Conservation (phyloP, 2,888 invertebrate species). For the Epirrita christyi region DNA sequence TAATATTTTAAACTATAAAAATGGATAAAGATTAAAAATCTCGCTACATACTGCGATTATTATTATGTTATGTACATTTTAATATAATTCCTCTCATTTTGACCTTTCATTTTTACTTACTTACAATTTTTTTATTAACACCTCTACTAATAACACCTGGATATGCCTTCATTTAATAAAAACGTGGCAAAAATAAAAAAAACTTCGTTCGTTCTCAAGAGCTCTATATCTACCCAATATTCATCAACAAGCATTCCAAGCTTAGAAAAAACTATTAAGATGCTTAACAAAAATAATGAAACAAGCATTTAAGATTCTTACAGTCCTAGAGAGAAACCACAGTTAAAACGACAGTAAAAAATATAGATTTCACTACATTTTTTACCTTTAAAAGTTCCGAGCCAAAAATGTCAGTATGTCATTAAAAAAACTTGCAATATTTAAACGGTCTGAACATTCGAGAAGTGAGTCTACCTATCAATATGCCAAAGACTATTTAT, state of each 20-base stretch:
- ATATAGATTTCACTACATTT: conserved; percentile 60
- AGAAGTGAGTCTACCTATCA: too few species aligned
- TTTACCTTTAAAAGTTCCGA: conserved; percentile 29
- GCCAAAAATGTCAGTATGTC: conserved; percentile 5
- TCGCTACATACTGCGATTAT: conserved; percentile 60
- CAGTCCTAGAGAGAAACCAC: conserved; percentile 31
- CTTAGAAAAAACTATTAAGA: conserved; percentile 54
- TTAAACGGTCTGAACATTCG: not conserved
- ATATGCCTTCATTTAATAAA: conserved; percentile 67
- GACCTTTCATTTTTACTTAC: conserved; percentile 79
- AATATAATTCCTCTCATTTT: conserved; percentile 83
- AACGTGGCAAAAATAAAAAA: conserved; percentile 37
- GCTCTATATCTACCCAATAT: not conserved
- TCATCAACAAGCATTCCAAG: conserved; percentile 31
- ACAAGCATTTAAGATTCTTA: conserved; percentile 43
- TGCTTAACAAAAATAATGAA: conserved; percentile 72
- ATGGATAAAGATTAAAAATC: conserved; percentile 29
- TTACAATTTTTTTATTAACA: conserved; percentile 58
- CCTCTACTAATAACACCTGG: conserved; percentile 62
- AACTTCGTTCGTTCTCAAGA: not conserved
- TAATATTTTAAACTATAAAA: conserved; percentile 30
- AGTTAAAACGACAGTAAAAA: conserved; percentile 68
- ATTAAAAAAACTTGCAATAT: not conserved
- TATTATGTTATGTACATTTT: conserved; percentile 76
- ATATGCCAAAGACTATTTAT: too few species aligned